These are phyloP conservation scores for Ciona savignyi DNA, from an alignment of 23 tunicate genomes.

Conservation along the genomic window DNA sequence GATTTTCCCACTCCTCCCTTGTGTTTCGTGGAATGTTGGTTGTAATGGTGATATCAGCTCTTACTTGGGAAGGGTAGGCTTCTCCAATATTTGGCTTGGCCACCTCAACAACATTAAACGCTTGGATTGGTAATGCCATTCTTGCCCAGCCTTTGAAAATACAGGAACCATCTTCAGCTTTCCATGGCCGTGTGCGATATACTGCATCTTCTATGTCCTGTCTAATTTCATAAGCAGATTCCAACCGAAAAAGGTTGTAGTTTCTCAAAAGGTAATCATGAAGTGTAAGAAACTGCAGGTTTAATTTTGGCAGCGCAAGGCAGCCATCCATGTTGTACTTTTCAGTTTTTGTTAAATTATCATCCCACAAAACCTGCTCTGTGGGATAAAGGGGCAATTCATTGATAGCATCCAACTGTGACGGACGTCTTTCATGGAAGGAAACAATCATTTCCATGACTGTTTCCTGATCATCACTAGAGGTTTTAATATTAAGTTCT, in stretches of 20 bases:
- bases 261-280: constrained; percentile 95
- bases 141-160: constrained; percentile 95
- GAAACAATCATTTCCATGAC: constrained; percentile 73
- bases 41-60: constrained; percentile 90
- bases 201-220: constrained; percentile 85
- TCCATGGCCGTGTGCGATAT: constrained; percentile 71
- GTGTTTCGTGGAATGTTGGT: constrained; percentile 31
- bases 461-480: constrained; percentile 52
- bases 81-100: constrained; percentile 96
- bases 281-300: constrained; percentile 92
- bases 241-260: constrained; percentile 89
- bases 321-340: constrained; percentile 66
- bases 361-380: constrained; percentile 94
- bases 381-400: constrained; percentile 93
- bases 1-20: constrained; percentile 88
- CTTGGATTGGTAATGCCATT: constrained; percentile 95
- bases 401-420: constrained; percentile 93
- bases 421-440: constrained; percentile 67
- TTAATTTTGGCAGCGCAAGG: constrained; percentile 91
- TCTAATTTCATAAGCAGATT: constrained; percentile 93
- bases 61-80: constrained; percentile 82
- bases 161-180: constrained; percentile 59
- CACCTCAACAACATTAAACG: constrained; percentile 91
- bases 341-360: constrained; percentile 90
- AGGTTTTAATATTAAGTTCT: constrained; percentile 33